Evolutionary conservation across 2,888 invertebrate species (phyloP), one percentile per base, ranked within the genome.

Genomic region (Drosophila kambysellisi): DNA sequence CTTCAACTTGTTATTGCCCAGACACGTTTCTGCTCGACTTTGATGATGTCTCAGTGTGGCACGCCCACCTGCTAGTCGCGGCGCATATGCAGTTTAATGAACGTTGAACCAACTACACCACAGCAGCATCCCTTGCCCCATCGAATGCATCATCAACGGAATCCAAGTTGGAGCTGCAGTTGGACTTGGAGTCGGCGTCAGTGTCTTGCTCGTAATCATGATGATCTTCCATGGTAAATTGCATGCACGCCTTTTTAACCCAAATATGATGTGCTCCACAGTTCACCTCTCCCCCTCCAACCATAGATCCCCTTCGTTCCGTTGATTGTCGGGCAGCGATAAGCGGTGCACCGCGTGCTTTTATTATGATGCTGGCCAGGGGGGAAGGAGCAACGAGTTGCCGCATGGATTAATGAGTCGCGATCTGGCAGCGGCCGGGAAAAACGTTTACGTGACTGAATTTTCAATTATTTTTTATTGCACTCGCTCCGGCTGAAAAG

Each of bases 401-500:
- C 59, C 64, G 67, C 81, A 53, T 83, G 83, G 83, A 83, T 83
- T 83, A 83, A 83, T 83, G 83, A 83, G 83, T 83, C 72, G 83
- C 83, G 78, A 84, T 86, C 86, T 81, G 86, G 74, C 74, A 74
- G 67, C 83, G 79, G 77, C 70, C 81, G 83, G 74, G 77, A 77
- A 81, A 56, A 85, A 79, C 88, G 83, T 87, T 85, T 85, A 85
- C 85, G 85, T 85, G 85, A 85, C 85, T 85, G 88, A 82, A 83
- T 85, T 85, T 85, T 85, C 88, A 85, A 85, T 88, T 85, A 88
- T 85, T 88, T 87, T 87, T 87, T 83, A 84, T 87, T 84, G 83
- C 79, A 79, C 58, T 76, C 79, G 63, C 43, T 57, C 60, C 66
- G 29, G 43, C 41, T 72, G 66, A 57, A 30, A 56, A 54, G 37